Evolutionary conservation across 1,140 invertebrate species (phyloP), one percentile per base, ranked within the genome.

Genomic region (Orchesella cincta): DNA sequence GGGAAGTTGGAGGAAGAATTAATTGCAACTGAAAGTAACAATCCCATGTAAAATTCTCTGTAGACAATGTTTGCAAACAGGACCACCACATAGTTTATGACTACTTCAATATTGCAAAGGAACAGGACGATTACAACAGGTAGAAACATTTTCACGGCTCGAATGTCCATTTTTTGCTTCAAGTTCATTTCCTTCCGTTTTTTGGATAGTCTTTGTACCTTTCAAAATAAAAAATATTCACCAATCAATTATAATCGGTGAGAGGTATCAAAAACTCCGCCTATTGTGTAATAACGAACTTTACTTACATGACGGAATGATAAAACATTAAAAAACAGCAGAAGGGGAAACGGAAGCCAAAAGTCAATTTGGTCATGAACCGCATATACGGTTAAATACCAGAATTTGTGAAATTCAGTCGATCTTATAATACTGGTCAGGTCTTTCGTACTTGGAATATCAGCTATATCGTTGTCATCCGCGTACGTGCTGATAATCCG

Each of bases 41-140:
- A 8, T 23, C 23, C 39, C 39, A 46, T 46, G 39, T 23, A 12
- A 8, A 57, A 23, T 26, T 57, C 54, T 23, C 54, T 57, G n/a
- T 57, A 57, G 54, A 18, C 12, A 26, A 57, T 23, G 12, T 23
- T 23, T 57, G 12, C 26, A 12, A 57, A 26, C 54, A 57, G 31
- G 23, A 31, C 29, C n/a, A n/a, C n/a, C n/a, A n/a, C n/a, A 33
- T 67, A 67, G 29, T 67, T 31, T 12, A 67, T n/a, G 23, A 31
- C 14, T 8, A 29, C 26, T 3, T 8, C 62, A 67, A 67, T 67
- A n/a, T 67, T 67, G 23, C 62, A 67, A 2, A 67, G 26, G 23
- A 67, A 67, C 26, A 67, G 31, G 23, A 67, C 62, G 26, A 67
- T 23, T 1, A 67, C 31, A 33, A 67, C 62, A 8, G 62, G 62